A percentile compares a stretch with the other conserved stretches of the same genome.
These are phyloP conservation scores for Triops longicaudatus DNA, from an alignment of 1,140 invertebrate genomes.

Conservation along the genomic window DNA sequence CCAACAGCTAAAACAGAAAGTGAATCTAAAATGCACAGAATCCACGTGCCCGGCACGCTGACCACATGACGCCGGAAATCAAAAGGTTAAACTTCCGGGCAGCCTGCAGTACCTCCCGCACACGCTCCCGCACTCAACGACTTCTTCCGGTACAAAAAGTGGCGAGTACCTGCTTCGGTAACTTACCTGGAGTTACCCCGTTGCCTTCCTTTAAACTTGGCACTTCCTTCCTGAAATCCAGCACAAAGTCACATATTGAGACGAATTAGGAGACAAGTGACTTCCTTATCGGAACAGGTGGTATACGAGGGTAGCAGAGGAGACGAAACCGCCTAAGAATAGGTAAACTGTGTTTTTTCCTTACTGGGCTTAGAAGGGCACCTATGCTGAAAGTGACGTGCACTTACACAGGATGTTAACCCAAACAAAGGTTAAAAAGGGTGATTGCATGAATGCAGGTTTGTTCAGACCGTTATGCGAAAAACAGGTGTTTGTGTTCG, in stretches of 20 bases:
- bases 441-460: neutral
- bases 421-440: neutral
- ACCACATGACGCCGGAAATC: slow-evolving; percentile 25
- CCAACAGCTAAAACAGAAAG: neutral
- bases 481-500: neutral
- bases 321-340: too few species aligned
- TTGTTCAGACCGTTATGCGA: neutral
- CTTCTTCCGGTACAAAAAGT: slow-evolving; percentile 5
- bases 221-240: slow-evolving; percentile 11
- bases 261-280: slow-evolving; percentile 7
- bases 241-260: slow-evolving; percentile 7
- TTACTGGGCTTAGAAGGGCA: neutral
- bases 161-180: neutral
- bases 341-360: neutral
- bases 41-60: slow-evolving; percentile 15
- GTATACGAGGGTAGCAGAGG: neutral
- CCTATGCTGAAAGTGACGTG: neutral
- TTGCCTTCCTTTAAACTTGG: neutral
- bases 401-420: neutral
- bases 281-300: slow-evolving; percentile 5
- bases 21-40: neutral
- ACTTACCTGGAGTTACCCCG: neutral
- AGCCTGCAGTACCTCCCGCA: slow-evolving; percentile 20
- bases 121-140: slow-evolving; percentile 11
- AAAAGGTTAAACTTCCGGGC: slow-evolving; percentile 27